Conservation (phyloP, 2,888 invertebrate species). For the Pristionchus arcanus region DNA sequence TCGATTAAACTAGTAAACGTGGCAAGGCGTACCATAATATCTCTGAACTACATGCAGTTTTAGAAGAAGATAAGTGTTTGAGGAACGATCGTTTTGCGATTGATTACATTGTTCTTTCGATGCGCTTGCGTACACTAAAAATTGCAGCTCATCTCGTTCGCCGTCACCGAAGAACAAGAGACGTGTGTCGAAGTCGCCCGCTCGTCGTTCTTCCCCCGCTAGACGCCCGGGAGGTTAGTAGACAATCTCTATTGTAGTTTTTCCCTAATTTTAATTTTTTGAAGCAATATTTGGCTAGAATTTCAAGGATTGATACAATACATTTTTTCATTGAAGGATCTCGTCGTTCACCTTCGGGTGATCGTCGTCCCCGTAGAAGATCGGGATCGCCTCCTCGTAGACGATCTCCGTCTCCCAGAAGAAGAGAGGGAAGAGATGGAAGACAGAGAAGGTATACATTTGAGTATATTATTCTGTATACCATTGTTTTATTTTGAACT, state of each 20-base stretch:
- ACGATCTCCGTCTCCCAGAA: conserved; percentile 58
- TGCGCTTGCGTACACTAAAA: not conserved
- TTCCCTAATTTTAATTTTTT: not conserved
- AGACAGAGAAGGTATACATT: conserved; percentile 48
- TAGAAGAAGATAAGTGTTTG: too few relatives aligned
- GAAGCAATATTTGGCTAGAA: not conserved
- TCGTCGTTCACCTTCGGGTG: conserved; percentile 61
- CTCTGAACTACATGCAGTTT: too few relatives aligned
- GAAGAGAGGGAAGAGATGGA: conserved; percentile 35
- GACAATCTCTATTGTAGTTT: not conserved
- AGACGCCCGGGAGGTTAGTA: conserved; percentile 1
- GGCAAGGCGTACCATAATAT: not conserved
- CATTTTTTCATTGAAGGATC: not conserved
- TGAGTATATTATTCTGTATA: not conserved
- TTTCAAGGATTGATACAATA: not conserved
- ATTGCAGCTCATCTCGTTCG: conserved; percentile 58
- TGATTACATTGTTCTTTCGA: not conserved
- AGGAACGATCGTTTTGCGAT: not conserved
- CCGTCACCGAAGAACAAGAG: conserved; percentile 56
- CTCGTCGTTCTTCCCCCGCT: conserved; percentile 37
- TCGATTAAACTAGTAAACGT: not conserved
- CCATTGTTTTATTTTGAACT: too few relatives aligned
- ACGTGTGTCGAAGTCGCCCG: conserved; percentile 39
- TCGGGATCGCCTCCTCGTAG: conserved; percentile 63
- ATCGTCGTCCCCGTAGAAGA: conserved; percentile 66